phyloP scores from a whole-genome alignment of 30 jellyfish, hydroid and myxozoan species.

The Rhopilema esculentum region DNA sequence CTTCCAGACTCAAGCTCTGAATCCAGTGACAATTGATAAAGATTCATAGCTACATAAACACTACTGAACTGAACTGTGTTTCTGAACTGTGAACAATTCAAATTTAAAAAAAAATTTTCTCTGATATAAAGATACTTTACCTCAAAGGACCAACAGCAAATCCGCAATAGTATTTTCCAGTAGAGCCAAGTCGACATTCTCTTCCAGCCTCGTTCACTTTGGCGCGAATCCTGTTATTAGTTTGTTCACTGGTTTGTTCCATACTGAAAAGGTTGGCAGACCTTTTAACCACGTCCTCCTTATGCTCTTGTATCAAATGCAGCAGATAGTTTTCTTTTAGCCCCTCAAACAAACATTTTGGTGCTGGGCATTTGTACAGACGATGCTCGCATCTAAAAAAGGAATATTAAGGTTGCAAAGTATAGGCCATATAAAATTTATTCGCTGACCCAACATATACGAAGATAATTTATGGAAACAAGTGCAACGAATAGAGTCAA shows the following conservation, averaged over 20 bases:
- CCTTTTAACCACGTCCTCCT: slow-evolving; percentile 20
- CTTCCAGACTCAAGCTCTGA: too few species aligned
- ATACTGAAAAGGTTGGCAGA: slow-evolving; percentile 18
- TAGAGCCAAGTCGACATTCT: slow-evolving; percentile 79
- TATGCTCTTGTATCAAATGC: slow-evolving; percentile 61
- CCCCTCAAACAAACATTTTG: slow-evolving; percentile 54
- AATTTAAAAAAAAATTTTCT: too few species aligned
- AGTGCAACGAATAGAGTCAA: too few species aligned
- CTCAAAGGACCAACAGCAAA: slow-evolving; percentile 17
- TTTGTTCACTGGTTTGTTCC: background rate
- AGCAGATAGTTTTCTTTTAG: slow-evolving; percentile 25
- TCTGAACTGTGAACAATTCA: too few species aligned
- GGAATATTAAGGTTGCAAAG: background rate
- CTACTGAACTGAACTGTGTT: too few species aligned
- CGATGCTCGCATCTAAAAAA: slow-evolving; percentile 39
- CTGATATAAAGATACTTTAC: background rate
- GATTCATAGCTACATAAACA: too few species aligned
- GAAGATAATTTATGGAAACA: too few species aligned
- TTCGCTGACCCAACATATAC: too few species aligned
- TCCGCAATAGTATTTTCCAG: slow-evolving; percentile 85
- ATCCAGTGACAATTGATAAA: too few species aligned
- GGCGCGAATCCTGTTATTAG: slow-evolving; percentile 44
- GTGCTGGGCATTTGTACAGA: slow-evolving; percentile 59
- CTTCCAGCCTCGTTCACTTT: slow-evolving; percentile 51
- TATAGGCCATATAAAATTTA: background rate